Conservation (phyloP, 2,797 vertebrate genomes). For the Rhadinocentrus ornatus region DNA sequence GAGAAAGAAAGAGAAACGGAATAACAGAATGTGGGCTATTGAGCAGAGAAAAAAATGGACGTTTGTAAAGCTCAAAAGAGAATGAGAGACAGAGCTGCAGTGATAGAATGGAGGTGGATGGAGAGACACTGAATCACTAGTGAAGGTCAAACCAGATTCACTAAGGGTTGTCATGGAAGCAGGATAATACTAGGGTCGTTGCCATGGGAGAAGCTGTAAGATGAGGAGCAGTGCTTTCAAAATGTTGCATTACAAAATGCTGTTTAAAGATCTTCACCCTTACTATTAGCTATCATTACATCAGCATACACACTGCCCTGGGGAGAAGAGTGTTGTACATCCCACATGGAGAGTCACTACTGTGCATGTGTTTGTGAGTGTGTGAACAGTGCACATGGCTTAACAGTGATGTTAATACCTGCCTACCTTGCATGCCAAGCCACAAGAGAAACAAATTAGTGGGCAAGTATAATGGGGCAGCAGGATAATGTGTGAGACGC, state of each 20-base stretch:
- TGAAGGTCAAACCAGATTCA: conserved; percentile 82
- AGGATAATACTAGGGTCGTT: conserved; percentile 77
- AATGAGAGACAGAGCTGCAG: conserved; percentile 54
- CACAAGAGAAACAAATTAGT: conserved; percentile 63
- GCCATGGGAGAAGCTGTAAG: conserved; percentile 76
- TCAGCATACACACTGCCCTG: conserved; percentile 37
- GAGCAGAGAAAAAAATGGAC: conserved; percentile 41
- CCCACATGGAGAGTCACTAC: conserved; percentile 35
- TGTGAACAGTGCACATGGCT: conserved; percentile 13
- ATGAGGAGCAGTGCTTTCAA: conserved; percentile 57
- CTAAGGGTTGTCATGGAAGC: conserved; percentile 83
- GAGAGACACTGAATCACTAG: conserved; percentile 78
- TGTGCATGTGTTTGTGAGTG: conserved; percentile 2
- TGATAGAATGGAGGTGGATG: conserved; percentile 74
- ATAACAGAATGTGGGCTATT: conserved; percentile 61
- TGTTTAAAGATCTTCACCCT: conserved; percentile 51
- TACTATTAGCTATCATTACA: conserved; percentile 57
- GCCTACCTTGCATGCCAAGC: conserved; percentile 32
- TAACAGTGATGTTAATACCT: conserved; percentile 43
- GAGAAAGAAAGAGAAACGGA: conserved; percentile 24
- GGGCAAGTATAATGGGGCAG: conserved; percentile 54
- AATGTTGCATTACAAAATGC: conserved; percentile 56
- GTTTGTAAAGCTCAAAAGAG: conserved; percentile 53
- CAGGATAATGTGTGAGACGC: conserved; percentile 53
- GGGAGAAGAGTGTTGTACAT: conserved; percentile 32